Evolutionary conservation across 2,888 invertebrate species (phyloP).

Genomic region (Sialis lutaria): DNA sequence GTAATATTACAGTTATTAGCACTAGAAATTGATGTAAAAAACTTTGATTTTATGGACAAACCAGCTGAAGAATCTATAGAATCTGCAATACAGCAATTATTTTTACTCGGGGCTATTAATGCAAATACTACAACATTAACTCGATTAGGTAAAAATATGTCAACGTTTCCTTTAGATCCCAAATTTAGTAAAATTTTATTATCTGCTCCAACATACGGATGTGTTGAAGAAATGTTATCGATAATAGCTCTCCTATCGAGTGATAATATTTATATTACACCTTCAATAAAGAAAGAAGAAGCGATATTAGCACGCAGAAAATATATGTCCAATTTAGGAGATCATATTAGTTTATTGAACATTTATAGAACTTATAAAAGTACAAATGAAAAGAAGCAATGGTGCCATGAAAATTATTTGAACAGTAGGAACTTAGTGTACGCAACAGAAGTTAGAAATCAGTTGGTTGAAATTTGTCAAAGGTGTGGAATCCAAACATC

Average conservation of each 20-base stretch:
- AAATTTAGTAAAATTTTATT: slow-evolving; percentile 67
- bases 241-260: slow-evolving; percentile 77
- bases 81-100: slow-evolving; percentile 43
- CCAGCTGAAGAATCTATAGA: slow-evolving; percentile 57
- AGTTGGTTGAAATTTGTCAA: slow-evolving; percentile 54
- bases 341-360: slow-evolving; percentile 82
- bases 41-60: slow-evolving; percentile 82
- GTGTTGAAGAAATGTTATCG: slow-evolving; percentile 66
- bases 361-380: slow-evolving; percentile 61
- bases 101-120: slow-evolving; percentile 54
- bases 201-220: slow-evolving; percentile 56
- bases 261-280: slow-evolving; percentile 67
- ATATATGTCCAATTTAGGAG: slow-evolving; percentile 74
- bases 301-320: slow-evolving; percentile 56
- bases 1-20: slow-evolving; percentile 72
- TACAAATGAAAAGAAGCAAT: slow-evolving; percentile 53
- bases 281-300: slow-evolving; percentile 57
- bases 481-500: slow-evolving; percentile 38
- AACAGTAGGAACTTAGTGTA: slow-evolving; percentile 68
- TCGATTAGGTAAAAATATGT: slow-evolving; percentile 65
- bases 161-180: slow-evolving; percentile 84
- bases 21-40: slow-evolving; percentile 61
- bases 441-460: slow-evolving; percentile 63
- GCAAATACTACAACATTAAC: slow-evolving; percentile 45
- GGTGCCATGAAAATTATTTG: slow-evolving; percentile 83